These are phyloP conservation scores for Drosophila erecta DNA, from an alignment of 1,140 invertebrate genomes.

Conservation along the genomic window DNA sequence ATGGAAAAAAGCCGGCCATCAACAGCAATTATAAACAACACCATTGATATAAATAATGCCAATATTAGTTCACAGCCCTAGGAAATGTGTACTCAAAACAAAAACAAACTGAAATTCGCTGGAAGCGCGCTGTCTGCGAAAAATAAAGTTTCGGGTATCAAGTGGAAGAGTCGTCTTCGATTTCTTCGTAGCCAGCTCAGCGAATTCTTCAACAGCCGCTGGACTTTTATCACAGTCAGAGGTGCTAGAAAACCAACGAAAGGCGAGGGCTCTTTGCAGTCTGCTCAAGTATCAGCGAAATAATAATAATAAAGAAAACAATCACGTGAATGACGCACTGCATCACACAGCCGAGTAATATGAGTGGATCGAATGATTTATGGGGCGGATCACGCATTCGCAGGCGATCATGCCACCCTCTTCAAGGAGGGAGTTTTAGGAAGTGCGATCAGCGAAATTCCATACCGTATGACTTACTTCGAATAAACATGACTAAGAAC, in stretches of 20 bases:
- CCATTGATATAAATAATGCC: slow-evolving; percentile 51
- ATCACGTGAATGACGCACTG: slow-evolving; percentile 72
- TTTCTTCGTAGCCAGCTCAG: slow-evolving; percentile 47
- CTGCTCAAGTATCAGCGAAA: slow-evolving; percentile 36
- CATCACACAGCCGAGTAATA: slow-evolving; percentile 28
- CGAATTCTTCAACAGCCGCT: slow-evolving; percentile 44
- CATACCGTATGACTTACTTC: too few species aligned
- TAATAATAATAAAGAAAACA: slow-evolving; percentile 50
- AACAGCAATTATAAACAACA: slow-evolving; percentile 34
- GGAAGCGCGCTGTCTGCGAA: slow-evolving; percentile 46
- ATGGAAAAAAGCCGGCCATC: slow-evolving; percentile 2
- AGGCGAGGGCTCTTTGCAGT: slow-evolving; percentile 6
- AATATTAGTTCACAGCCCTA: slow-evolving; percentile 35
- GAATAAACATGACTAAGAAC: too few species aligned
- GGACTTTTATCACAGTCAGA: slow-evolving; percentile 17
- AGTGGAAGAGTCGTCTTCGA: slow-evolving; percentile 31
- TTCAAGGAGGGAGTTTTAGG: slow-evolving; percentile 6
- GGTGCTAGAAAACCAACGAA: slow-evolving; percentile 22
- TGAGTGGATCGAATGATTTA: slow-evolving; percentile 53
- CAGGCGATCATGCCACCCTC: slow-evolving; percentile 9
- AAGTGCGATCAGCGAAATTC: background rate
- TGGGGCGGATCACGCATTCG: slow-evolving; percentile 7
- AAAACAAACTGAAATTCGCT: slow-evolving; percentile 37
- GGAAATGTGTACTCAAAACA: slow-evolving; percentile 15
- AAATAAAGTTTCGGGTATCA: slow-evolving; percentile 50